Evolutionary conservation across 2,113 vertebrate species (phyloP), one percentile per base, ranked within the genome.

Genomic region (Proteles cristata): DNA sequence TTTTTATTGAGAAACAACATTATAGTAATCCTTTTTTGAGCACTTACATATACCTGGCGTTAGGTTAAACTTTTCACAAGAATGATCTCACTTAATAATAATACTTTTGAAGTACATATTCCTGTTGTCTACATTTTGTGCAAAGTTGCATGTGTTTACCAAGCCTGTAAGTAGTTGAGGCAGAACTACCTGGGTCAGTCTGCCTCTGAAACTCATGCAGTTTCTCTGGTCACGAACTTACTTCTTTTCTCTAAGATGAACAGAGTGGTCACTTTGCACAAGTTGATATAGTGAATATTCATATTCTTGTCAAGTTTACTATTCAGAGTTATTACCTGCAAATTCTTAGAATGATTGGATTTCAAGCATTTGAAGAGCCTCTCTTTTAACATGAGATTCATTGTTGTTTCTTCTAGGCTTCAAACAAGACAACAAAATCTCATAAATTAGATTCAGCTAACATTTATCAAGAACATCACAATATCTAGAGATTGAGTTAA

Each of bases 341-440:
- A n/a, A 82, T 88, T 85, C 58, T 85, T 76, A 80, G 76, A 93
- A 50, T 48, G 12, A 91, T 17, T 93, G 5, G 33, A 65, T 96
- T 85, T 93, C 25, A 92, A 93, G 9, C 26, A 83, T 55, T 94
- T 77, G 35, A 86, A 90, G 23, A 33, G 9, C 21, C 11, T 94
- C 19, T 65, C 31, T 58, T 96, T 90, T 66, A 94, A 58, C 35
- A 87, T 45, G 33, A 88, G 39, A 17, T 91, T 84, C 39, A 48
- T 39, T 94, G 26, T 26, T 55, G 11, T 25, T 88, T 83, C 33
- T 82, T 93, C 43, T 81, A 28, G 7, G 76, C 15, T 88, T 84
- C 26, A 90, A 65, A 26, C 16, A 61, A 91, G 45, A 26, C 3
- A 79, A 3, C n/a, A 4, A 77, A 68, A 69, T 96, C 23, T 93